phyloP scores from a whole-genome alignment of 2,797 vertebrate species.

The Ctenopoma multispine region DNA sequence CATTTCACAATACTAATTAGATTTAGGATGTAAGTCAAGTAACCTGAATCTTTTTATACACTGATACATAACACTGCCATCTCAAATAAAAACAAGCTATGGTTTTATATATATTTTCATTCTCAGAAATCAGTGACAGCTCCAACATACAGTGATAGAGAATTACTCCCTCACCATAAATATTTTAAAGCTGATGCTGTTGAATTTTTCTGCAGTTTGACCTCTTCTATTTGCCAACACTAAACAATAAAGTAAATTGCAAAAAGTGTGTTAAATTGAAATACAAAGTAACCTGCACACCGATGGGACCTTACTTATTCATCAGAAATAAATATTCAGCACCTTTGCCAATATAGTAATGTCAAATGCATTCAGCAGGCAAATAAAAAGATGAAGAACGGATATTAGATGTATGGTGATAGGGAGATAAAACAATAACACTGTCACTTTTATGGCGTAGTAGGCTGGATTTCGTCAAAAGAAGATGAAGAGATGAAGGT shows the following conservation, averaged over 20 bases:
- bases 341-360: constrained; percentile 2
- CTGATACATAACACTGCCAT: neutral
- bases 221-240: constrained; percentile 11
- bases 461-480: constrained; percentile 45
- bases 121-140: constrained; percentile 14
- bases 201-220: constrained; percentile 16
- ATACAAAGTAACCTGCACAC: no score
- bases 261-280: neutral
- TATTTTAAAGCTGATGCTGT: constrained; percentile 29
- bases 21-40: neutral
- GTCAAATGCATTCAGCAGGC: constrained; percentile 28
- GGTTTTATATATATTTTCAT: constrained; percentile 18
- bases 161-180: constrained; percentile 17
- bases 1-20: constrained; percentile 7
- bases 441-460: constrained; percentile 38
- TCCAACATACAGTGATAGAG: constrained; percentile 16
- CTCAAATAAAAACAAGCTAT: constrained; percentile 19
- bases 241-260: constrained; percentile 14
- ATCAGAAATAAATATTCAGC: constrained; percentile 8
- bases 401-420: constrained; percentile 45
- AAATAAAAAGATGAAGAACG: constrained; percentile 10
- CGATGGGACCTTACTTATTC: constrained; percentile 19
- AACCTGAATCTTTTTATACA: neutral
- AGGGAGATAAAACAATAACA: constrained; percentile 59
- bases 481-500: constrained; percentile 44